Base-by-base conservation (phyloP, 1,140 invertebrate species). In the Drosophila micromelanica region DNA sequence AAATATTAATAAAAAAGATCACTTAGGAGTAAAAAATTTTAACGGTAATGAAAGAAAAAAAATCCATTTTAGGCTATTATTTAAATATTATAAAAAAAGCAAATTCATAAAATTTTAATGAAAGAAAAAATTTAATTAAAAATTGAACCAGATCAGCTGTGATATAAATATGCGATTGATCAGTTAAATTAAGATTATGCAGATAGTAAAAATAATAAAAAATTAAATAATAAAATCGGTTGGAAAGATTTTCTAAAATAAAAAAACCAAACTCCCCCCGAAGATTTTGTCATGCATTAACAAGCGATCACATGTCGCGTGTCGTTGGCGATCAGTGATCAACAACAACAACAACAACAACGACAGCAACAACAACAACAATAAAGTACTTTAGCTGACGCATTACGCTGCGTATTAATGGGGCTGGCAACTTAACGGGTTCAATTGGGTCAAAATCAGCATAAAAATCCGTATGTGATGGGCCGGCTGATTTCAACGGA, bases 361-460 rank as follows among this genome's bases (percentile, higher is more conserved):
- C 38, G 17, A 23, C 13, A 55, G 54, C 35, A 30, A 52, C 38
- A 43, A 62, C 46, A 61, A 42, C 52, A 49, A 40, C 63, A 54
- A 59, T 62, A 40, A 68, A 27, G 49, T 60, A 61, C 48, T 61
- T 55, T 45, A 62, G 51, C 64, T 56, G 51, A 61, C 65, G 71
- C 71, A 73, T 73, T 73, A 73, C 71, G 56, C 48, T 69, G 71
- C 65, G 64, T 74, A 70, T 74, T 74, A 74, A 74, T 70, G 65
- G 72, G 42, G 32, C 45, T 63, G 38, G 30, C 56, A 35, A 62
- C 42, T 56, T 57, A 51, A 12, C 9, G 52, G 73, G 84, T 84
- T 87, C 79, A 87, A 87, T 67, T 87, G 79, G 84, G 84, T 87
- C 80, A 84, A 87, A 89, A 87, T 89, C 84, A 87, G 85, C 80